Base-by-base conservation (phyloP, 2,888 invertebrate species). In the Ornithoptera priamus region DNA sequence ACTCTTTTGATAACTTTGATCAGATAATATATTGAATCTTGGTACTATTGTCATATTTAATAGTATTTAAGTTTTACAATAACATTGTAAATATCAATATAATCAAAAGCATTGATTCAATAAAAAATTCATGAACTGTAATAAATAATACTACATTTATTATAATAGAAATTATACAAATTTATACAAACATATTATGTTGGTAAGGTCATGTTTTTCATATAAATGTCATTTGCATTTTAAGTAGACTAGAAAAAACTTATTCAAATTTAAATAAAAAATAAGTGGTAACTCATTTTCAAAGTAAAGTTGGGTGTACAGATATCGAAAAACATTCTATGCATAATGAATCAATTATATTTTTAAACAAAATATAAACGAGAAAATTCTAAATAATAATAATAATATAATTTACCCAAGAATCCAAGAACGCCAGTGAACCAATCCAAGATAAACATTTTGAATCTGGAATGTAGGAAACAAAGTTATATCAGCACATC, bases 401-500 rank as follows among this genome's bases (percentile, higher is more conserved):
- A 59, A 60, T 36, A 39, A 57, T 72, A 70, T 68, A 42, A 93
- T 95, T 96, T 89, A 97, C 98, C 98, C 88, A 98, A 95, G 93
- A 97, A 98, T 89, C 97, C 97, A 86, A 98, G 94, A 85, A 98
- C 97, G 83, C 97, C 97, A 89, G 97, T 97, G 88, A 98, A 96
- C 97, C 98, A 98, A 92, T 98, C 98, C 96, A 97, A 97, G 93
- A 98, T 96, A 94, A 98, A 98, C 98, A 98, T 98, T 88, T 85
- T 91, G 86, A 86, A 87, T 90, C 91, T 92, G 90, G 78, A 92
- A 82, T 67, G 67, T 72, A 72, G 62, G 73, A 75, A 74, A 72
- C 63, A 67, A 63, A 75, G 81, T 83, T 81, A 85, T 74, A 79
- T 81, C 71, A 79, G 67, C 71, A 75, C 75, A 77, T 75, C 75